Percentiles rank a stretch among this genome's conserved stretches.
phyloP scores from a whole-genome alignment of 2,113 vertebrate genomes.

The Brachirus orientalis region DNA sequence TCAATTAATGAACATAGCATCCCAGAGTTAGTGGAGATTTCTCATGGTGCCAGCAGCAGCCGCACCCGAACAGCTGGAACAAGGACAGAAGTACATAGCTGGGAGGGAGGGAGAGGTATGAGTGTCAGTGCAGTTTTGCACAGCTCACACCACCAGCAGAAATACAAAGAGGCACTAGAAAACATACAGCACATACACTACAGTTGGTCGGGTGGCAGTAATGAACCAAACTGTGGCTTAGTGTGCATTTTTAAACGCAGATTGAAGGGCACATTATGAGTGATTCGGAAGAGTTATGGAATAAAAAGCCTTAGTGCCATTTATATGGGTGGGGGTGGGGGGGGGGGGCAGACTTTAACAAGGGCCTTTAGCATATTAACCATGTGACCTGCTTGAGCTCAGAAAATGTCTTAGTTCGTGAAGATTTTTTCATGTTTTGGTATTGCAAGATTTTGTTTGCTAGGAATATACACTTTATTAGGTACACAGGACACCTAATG shows the following conservation, averaged over 20 bases:
- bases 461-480: slow-evolving; percentile 1
- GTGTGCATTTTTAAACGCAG: slow-evolving; percentile 29
- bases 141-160: slow-evolving; percentile 15
- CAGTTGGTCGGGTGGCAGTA: not conserved
- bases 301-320: slow-evolving; percentile 59
- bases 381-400: slow-evolving; percentile 64
- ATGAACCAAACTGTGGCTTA: not conserved
- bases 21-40: slow-evolving; percentile 36
- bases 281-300: slow-evolving; percentile 46
- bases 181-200: slow-evolving; percentile 2
- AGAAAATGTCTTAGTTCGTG: slow-evolving; percentile 30
- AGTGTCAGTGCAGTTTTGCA: slow-evolving; percentile 16
- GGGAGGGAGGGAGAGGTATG: slow-evolving; percentile 3
- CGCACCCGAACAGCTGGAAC: slow-evolving; percentile 63
- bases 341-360: slow-evolving; percentile 53
- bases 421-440: not conserved
- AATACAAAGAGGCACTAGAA: not conserved
- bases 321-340: slow-evolving; percentile 57
- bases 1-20: slow-evolving; percentile 56
- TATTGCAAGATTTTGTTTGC: not conserved
- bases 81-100: slow-evolving; percentile 57
- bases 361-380: slow-evolving; percentile 67
- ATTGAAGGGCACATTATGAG: slow-evolving; percentile 46
- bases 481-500: no score
- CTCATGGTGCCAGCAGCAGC: slow-evolving; percentile 59